Conservation (phyloP, 2,888 invertebrate species). For the Callosobruchus maculatus region DNA sequence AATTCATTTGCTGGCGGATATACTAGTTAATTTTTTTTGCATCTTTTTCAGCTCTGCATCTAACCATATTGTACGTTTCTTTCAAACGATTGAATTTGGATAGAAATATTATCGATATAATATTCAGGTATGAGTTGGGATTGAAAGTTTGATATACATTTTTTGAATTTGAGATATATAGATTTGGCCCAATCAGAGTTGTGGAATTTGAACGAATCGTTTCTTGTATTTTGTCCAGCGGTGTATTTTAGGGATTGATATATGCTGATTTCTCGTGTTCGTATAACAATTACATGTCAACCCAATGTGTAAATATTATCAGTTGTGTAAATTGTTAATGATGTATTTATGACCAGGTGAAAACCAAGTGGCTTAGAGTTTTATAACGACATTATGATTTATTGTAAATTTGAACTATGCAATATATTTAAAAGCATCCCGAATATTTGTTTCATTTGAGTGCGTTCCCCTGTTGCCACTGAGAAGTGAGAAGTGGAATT, state of each 20-base stretch:
- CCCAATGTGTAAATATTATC: conserved; percentile 25
- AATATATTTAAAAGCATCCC: conserved; percentile 47
- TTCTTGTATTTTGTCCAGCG: background rate
- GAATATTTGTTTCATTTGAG: conserved; percentile 15
- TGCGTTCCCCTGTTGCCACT: background rate
- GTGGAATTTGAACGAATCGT: background rate
- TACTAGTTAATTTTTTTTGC: no score
- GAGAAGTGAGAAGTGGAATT: no score
- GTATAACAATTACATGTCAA: conserved; percentile 8
- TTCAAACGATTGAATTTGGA: no score
- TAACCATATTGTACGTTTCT: no score
- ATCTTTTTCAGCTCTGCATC: no score
- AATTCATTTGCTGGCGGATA: no score
- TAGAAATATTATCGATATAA: no score
- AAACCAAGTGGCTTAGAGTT: conserved; percentile 45
- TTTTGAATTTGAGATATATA: background rate
- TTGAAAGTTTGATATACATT: no score
- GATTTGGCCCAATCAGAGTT: background rate
- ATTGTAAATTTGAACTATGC: conserved; percentile 48
- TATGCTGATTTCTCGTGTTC: background rate
- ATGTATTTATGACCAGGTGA: conserved; percentile 14
- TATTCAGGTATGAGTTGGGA: no score
- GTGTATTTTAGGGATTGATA: background rate
- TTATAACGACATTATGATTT: conserved; percentile 48
- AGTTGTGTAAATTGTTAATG: conserved; percentile 23